A percentile compares a stretch with the other conserved stretches of the same genome.
Evolutionary conservation across 2,113 vertebrate genomes (phyloP).

Genomic region (Oxyura jamaicensis): DNA sequence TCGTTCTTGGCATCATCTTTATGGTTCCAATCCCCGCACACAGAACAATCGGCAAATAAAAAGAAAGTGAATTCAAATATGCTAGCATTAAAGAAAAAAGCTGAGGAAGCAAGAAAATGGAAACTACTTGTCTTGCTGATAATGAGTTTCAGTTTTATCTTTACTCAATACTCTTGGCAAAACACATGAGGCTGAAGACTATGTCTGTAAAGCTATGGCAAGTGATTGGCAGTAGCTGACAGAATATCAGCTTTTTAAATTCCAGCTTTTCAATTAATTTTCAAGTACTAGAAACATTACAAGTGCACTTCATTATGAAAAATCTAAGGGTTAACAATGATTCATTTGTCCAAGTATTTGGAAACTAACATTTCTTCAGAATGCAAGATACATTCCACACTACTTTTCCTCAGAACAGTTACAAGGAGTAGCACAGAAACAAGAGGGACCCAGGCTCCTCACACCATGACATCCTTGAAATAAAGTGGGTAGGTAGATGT

Average conservation of each 20-base stretch:
- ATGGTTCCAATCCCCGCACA: not conserved
- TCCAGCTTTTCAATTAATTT: not conserved
- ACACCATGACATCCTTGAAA: not conserved
- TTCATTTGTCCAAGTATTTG: not conserved
- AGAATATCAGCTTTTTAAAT: not conserved
- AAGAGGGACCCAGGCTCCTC: not conserved
- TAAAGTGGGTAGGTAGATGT: not conserved
- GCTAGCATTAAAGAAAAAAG: not conserved
- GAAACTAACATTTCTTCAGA: not conserved
- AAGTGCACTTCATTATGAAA: not conserved
- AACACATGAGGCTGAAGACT: not conserved
- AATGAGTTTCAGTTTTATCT: not conserved
- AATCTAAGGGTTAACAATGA: not conserved
- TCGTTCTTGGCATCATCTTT: not conserved
- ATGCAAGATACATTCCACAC: not conserved
- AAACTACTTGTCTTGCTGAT: not conserved
- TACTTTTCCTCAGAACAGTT: not conserved
- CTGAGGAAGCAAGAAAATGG: not conserved
- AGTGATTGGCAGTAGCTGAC: not conserved
- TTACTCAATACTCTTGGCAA: not conserved
- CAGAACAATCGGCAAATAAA: not conserved
- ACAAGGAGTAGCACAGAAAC: not conserved
- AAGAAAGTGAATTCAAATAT: not conserved
- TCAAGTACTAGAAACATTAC: not conserved
- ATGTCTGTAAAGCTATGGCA: not conserved